phyloP scores from a whole-genome alignment of 2,888 invertebrate genomes.

The Apotomis capreana region DNA sequence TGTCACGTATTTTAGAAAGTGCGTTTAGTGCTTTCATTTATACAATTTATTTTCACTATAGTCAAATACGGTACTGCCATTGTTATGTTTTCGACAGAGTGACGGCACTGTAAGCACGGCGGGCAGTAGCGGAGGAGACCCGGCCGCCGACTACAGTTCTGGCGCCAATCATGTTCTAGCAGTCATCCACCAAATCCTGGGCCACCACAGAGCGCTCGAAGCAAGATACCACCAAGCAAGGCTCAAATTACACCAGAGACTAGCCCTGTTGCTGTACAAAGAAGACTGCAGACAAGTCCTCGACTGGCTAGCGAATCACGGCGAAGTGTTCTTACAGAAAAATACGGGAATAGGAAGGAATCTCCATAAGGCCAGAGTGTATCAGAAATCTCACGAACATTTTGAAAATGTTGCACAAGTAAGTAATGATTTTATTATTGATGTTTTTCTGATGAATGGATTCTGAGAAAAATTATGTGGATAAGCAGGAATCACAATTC shows the following conservation, averaged over 20 bases:
- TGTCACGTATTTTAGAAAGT: too few relatives aligned
- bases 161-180: conserved; percentile 98
- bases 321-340: conserved; percentile 97
- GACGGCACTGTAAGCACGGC: conserved; percentile 80
- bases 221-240: conserved; percentile 97
- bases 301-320: conserved; percentile 98
- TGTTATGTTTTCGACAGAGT: conserved; percentile 52
- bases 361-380: conserved; percentile 96
- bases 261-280: conserved; percentile 96
- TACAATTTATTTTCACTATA: too few relatives aligned
- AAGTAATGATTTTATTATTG: conserved; percentile 58
- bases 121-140: conserved; percentile 89
- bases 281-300: conserved; percentile 98
- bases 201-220: conserved; percentile 96
- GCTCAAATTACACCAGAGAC: conserved; percentile 96
- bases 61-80: too few relatives aligned
- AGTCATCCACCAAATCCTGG: conserved; percentile 97
- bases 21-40: too few relatives aligned
- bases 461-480: too few relatives aligned
- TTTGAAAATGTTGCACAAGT: conserved; percentile 99
- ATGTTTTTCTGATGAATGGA: too few relatives aligned
- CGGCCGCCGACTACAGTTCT: conserved; percentile 97
- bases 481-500: too few relatives aligned
- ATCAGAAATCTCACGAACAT: conserved; percentile 99
- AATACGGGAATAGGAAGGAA: conserved; percentile 98